Evolutionary conservation across 2,888 invertebrate species (phyloP).

Genomic region (Allacma fusca): DNA sequence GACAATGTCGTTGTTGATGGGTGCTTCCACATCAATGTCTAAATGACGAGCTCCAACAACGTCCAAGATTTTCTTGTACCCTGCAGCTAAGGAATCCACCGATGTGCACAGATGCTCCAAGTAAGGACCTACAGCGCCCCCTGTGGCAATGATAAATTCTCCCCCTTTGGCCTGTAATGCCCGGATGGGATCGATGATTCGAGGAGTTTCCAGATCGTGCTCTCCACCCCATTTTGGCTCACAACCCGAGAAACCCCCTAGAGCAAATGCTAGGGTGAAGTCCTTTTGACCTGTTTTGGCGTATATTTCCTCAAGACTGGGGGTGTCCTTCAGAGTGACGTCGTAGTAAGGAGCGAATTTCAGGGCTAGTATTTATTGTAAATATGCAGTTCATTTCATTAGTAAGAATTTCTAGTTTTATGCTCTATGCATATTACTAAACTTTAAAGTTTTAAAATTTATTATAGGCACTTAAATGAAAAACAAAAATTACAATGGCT

Average conservation of each 20-base stretch:
- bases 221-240: slow-evolving; percentile 59
- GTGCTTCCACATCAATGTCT: slow-evolving; percentile 58
- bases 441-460: too few relatives aligned
- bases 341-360: slow-evolving; percentile 58
- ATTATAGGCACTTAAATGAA: too few relatives aligned
- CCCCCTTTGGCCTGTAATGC: slow-evolving; percentile 55
- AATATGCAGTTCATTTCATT: too few relatives aligned
- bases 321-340: slow-evolving; percentile 48
- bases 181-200: slow-evolving; percentile 52
- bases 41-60: slow-evolving; percentile 54
- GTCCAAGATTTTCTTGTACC: slow-evolving; percentile 55
- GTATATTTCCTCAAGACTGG: slow-evolving; percentile 50
- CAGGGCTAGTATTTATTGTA: too few relatives aligned
- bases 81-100: slow-evolving; percentile 46
- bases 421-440: too few relatives aligned
- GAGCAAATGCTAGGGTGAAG: slow-evolving; percentile 57
- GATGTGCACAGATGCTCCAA: slow-evolving; percentile 55
- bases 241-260: slow-evolving; percentile 51
- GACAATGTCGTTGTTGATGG: slow-evolving; percentile 54
- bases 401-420: too few relatives aligned
- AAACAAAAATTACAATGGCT: too few relatives aligned
- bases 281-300: slow-evolving; percentile 56
- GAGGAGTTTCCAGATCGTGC: slow-evolving; percentile 51
- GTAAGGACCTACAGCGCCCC: slow-evolving; percentile 59
- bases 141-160: slow-evolving; percentile 57